phyloP scores from a whole-genome alignment of 64 coral and sea anemone species.

The Stylophora pistillata region DNA sequence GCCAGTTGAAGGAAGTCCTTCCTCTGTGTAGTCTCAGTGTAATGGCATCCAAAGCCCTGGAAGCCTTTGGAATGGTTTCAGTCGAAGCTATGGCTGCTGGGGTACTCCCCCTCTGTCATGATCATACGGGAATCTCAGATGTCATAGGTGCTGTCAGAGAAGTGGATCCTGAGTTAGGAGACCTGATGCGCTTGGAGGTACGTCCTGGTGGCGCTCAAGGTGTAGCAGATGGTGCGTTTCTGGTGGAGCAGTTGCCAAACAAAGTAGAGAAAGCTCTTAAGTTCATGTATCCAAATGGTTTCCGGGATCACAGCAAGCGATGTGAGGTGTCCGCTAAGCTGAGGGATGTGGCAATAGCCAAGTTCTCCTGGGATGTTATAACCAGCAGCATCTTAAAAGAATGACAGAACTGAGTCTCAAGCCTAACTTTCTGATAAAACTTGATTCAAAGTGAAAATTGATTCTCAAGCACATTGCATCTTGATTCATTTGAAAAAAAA shows the following conservation, averaged over 20 bases:
- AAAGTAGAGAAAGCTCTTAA: slow-evolving; percentile 61
- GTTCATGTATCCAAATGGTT: slow-evolving; percentile 84
- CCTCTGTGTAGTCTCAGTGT: slow-evolving; percentile 77
- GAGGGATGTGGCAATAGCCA: slow-evolving; percentile 70
- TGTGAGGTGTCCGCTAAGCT: slow-evolving; percentile 67
- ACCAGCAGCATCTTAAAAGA: slow-evolving; percentile 64
- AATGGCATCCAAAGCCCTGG: slow-evolving; percentile 73
- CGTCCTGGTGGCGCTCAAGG: slow-evolving; percentile 77
- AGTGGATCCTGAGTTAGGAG: slow-evolving; percentile 65
- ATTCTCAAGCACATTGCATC: too few species aligned
- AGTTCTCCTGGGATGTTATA: slow-evolving; percentile 92
- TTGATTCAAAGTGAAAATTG: too few species aligned
- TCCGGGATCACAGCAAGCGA: slow-evolving; percentile 58
- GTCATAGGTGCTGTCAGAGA: slow-evolving; percentile 70
- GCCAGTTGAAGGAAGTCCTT: slow-evolving; percentile 84
- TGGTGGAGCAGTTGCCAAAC: slow-evolving; percentile 64
- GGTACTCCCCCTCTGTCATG: slow-evolving; percentile 79
- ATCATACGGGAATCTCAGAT: slow-evolving; percentile 84
- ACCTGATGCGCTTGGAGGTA: slow-evolving; percentile 73
- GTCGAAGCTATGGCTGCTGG: slow-evolving; percentile 94
- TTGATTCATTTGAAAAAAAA: too few species aligned
- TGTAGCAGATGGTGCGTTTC: slow-evolving; percentile 81
- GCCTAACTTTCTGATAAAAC: too few species aligned
- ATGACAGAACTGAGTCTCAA: background rate
- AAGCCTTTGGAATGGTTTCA: slow-evolving; percentile 93